These are phyloP conservation scores for Eulemur albifrons DNA, from an alignment of 2,797 vertebrate species.

Conservation along the genomic window DNA sequence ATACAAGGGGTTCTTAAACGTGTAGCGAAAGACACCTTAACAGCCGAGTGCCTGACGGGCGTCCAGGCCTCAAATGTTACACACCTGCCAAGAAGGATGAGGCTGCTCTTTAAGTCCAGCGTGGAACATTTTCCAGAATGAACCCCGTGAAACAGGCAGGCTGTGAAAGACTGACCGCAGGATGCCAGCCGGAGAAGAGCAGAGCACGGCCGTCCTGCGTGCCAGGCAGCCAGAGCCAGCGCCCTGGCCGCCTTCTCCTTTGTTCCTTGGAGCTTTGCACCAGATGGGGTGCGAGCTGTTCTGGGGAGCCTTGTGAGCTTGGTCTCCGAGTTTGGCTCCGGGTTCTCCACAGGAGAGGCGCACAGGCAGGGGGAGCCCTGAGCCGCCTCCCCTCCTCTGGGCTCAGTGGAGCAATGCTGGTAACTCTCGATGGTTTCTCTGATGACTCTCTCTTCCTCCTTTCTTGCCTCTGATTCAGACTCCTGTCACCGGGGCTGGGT, in stretches of 20 bases:
- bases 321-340: accelerated
- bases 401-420: accelerated
- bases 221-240: background rate
- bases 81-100: accelerated
- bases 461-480: background rate
- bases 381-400: background rate
- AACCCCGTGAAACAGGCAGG: accelerated
- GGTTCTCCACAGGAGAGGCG: background rate
- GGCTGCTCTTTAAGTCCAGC: accelerated
- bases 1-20: accelerated
- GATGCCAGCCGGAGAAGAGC: background rate
- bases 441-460: background rate
- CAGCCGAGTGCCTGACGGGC: too few species aligned
- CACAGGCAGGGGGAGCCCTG: background rate
- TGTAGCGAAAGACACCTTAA: accelerated
- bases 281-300: background rate
- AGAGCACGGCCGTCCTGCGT: accelerated
- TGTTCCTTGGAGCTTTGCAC: background rate
- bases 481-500: too few species aligned
- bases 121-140: too few species aligned
- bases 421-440: background rate
- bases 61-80: accelerated
- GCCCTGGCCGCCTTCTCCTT: background rate
- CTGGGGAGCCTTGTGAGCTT: background rate
- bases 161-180: accelerated